These are phyloP conservation scores for Octopus bimaculoides DNA, from an alignment of 1,140 invertebrate species.

Conservation along the genomic window DNA sequence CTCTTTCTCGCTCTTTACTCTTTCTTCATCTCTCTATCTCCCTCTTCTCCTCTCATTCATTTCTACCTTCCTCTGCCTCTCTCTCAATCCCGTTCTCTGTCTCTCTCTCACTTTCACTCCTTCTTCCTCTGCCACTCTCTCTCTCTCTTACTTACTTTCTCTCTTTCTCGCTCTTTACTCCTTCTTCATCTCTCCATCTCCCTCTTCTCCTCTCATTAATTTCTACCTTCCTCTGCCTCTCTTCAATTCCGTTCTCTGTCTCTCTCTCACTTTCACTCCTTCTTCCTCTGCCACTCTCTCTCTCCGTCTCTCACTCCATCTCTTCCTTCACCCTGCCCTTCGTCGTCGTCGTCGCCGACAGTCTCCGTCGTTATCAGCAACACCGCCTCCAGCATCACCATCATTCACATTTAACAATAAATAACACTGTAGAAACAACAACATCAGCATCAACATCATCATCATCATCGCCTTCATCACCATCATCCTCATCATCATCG, in stretches of 20 bases:
- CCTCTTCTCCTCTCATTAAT: neutral
- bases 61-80: no score
- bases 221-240: neutral
- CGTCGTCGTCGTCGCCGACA: neutral
- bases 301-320: neutral
- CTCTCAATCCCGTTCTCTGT: no score
- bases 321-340: neutral
- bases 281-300: conserved; percentile 1
- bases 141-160: neutral
- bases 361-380: neutral
- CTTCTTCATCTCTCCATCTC: neutral
- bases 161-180: neutral
- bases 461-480: conserved; percentile 9
- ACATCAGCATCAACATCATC: neutral
- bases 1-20: no score
- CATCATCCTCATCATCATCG: neutral
- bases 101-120: neutral
- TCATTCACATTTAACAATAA: conserved; percentile 11
- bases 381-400: neutral
- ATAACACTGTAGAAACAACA: conserved; percentile 10
- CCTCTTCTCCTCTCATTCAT: no score
- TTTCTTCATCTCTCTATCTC: no score
- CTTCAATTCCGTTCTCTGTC: neutral
- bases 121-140: neutral
- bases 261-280: neutral